Evolutionary conservation across 2,797 vertebrate genomes (phyloP).

Genomic region (Carduelis carduelis): DNA sequence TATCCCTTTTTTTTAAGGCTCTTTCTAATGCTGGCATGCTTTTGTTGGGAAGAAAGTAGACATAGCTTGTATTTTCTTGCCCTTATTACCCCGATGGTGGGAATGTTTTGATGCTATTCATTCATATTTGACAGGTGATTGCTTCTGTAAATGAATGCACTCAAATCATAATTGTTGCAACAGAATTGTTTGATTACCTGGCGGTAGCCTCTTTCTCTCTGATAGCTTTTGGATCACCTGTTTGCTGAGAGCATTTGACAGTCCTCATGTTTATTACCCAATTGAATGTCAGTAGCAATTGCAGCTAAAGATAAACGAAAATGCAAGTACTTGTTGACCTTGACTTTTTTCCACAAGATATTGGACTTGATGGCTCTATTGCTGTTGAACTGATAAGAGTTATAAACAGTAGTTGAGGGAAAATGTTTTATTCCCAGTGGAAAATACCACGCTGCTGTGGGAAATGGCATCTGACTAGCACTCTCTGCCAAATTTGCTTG

Average conservation of each 20-base stretch:
- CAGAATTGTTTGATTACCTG: conserved; percentile 82
- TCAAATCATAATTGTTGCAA: conserved; percentile 77
- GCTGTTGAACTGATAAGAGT: conserved; percentile 83
- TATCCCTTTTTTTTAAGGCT: background rate
- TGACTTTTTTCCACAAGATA: conserved; percentile 81
- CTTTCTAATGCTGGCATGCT: background rate
- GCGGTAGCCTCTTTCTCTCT: conserved; percentile 74
- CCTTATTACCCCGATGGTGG: conserved; percentile 36
- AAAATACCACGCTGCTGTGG: conserved; percentile 81
- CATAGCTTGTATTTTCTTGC: conserved; percentile 39
- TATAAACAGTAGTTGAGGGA: conserved; percentile 84
- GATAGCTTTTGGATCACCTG: conserved; percentile 79
- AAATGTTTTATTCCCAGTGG: conserved; percentile 91
- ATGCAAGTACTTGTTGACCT: conserved; percentile 84
- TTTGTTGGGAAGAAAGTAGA: conserved; percentile 33
- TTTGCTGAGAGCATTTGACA: conserved; percentile 79
- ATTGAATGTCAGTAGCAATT: conserved; percentile 80
- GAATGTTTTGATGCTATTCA: conserved; percentile 55
- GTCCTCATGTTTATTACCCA: conserved; percentile 83
- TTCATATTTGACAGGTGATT: conserved; percentile 74
- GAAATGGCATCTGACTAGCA: conserved; percentile 80
- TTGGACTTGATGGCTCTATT: conserved; percentile 87
- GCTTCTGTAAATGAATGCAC: conserved; percentile 72
- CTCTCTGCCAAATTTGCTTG: conserved; percentile 68
- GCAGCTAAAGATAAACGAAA: conserved; percentile 81